These are phyloP conservation scores for Enteromius argenteus DNA, from an alignment of 2,797 vertebrate species.

Conservation along the genomic window DNA sequence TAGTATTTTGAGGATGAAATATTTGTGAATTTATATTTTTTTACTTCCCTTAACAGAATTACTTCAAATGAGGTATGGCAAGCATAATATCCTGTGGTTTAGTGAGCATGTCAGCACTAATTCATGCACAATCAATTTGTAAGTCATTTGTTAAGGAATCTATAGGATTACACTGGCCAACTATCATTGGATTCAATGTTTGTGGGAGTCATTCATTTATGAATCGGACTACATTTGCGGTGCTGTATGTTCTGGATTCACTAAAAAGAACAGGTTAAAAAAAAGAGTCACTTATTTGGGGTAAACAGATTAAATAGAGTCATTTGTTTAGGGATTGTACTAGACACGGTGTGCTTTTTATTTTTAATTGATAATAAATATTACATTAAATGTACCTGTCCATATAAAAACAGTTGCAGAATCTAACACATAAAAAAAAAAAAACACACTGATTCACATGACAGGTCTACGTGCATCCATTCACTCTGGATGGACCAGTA, in stretches of 20 bases:
- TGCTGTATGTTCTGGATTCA: background rate
- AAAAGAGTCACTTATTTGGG: background rate
- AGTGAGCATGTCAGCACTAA: background rate
- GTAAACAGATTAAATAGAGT: background rate
- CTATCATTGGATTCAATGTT: no score
- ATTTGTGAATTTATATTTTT: background rate
- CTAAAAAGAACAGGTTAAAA: background rate
- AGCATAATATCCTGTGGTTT: no score
- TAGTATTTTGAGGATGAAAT: background rate
- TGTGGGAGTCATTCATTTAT: no score
- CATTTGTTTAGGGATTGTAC: background rate
- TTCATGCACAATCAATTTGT: background rate
- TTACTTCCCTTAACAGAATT: background rate
- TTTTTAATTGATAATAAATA: background rate
- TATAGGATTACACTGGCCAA: no score
- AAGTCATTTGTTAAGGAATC: background rate
- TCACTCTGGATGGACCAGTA: conserved; percentile 41
- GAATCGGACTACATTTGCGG: no score
- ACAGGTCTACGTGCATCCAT: conserved; percentile 43
- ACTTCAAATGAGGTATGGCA: background rate
- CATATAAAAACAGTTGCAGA: background rate
- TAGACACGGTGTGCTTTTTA: background rate
- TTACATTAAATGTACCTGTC: background rate
- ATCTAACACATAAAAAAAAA: background rate
- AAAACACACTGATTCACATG: background rate